phyloP scores from a whole-genome alignment of 2,797 vertebrate genomes.

The Sphenopsis melanotis region DNA sequence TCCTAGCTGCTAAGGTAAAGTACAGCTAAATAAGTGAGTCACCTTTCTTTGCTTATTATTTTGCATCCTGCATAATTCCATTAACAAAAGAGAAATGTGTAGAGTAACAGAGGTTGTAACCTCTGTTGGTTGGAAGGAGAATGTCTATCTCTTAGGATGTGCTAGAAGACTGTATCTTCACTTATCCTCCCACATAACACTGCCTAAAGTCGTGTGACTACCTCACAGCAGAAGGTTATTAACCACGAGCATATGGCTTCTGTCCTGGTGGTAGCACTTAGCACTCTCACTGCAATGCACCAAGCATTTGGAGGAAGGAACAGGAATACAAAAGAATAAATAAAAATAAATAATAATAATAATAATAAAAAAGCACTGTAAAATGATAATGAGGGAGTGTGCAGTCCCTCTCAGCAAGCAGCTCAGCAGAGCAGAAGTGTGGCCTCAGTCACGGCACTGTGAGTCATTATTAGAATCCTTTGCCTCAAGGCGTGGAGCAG shows the following conservation, averaged over 20 bases:
- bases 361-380: neutral
- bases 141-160: neutral
- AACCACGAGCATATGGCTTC: slow-evolving; percentile 35
- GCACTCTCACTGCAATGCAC: slow-evolving; percentile 3
- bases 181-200: neutral
- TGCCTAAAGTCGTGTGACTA: neutral
- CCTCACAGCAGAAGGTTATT: slow-evolving; percentile 17
- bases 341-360: neutral
- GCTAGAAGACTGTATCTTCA: neutral
- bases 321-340: slow-evolving; percentile 63
- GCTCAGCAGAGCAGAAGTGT: slow-evolving; percentile 69
- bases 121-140: neutral
- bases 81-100: neutral
- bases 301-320: slow-evolving; percentile 56
- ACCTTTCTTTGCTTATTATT: neutral
- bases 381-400: slow-evolving; percentile 66
- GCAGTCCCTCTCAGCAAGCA: slow-evolving; percentile 66
- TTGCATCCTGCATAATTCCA: neutral
- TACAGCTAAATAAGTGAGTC: neutral
- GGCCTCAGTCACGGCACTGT: slow-evolving; percentile 67
- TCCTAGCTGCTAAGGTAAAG: neutral
- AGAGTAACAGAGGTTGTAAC: neutral
- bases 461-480: slow-evolving; percentile 73
- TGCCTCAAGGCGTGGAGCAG: slow-evolving; percentile 70
- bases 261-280: slow-evolving; percentile 52